phyloP scores from a whole-genome alignment of 2,113 vertebrate species.

The Malurus cyaneus region DNA sequence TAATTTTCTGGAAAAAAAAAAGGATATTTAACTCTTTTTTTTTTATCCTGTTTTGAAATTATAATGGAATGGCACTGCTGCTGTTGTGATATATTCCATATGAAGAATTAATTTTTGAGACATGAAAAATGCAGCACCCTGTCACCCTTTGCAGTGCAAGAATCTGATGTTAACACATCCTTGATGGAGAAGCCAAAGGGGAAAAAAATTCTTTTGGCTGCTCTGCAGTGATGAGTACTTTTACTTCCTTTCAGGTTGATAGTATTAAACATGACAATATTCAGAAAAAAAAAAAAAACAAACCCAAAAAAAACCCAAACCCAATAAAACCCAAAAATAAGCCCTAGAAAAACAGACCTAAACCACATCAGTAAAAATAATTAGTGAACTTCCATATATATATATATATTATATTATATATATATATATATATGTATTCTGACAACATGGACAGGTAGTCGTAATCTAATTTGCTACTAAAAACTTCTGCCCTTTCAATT shows the following conservation, averaged over 20 bases:
- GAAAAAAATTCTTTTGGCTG: not conserved
- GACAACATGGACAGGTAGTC: not conserved
- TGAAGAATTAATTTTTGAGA: not conserved
- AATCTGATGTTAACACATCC: not conserved
- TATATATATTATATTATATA: no score
- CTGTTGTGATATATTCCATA: not conserved
- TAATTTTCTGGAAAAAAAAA: not conserved
- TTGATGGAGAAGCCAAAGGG: not conserved
- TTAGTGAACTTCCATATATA: not conserved
- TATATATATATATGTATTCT: no score
- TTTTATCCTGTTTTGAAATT: not conserved
- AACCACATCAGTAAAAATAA: not conserved
- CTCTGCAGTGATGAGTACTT: not conserved
- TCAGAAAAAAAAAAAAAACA: not conserved
- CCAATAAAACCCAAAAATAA: not conserved
- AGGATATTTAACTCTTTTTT: not conserved
- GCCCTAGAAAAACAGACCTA: not conserved
- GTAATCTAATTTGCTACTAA: not conserved
- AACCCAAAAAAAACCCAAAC: no score
- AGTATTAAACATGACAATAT: not conserved
- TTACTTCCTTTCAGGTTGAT: not conserved
- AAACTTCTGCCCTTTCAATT: not conserved
- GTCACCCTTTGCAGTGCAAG: not conserved
- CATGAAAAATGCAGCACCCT: not conserved
- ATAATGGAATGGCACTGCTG: not conserved